A percentile compares a stretch with the other conserved stretches of the same genome.
Evolutionary conservation across 2,113 vertebrate species (phyloP).

Genomic region (Eleginops maclovinus): DNA sequence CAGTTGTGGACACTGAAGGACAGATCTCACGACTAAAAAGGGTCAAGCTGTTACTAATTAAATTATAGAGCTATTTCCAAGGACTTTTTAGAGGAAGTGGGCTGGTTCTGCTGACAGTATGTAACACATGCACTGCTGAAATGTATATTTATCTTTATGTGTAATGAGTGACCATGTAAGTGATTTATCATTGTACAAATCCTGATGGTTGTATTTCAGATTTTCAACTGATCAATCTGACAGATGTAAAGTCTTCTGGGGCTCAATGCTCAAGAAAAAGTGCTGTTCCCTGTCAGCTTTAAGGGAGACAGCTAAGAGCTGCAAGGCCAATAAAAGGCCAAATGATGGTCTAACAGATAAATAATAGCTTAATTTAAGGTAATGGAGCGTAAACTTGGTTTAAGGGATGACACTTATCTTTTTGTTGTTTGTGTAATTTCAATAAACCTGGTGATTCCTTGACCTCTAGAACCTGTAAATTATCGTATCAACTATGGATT

Average conservation of each 20-base stretch:
- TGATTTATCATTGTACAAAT: conserved; percentile 53
- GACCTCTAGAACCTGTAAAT: no score
- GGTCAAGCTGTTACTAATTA: conserved; percentile 49
- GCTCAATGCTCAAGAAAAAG: conserved; percentile 7
- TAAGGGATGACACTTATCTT: not conserved
- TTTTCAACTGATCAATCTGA: conserved; percentile 61
- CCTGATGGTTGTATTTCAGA: conserved; percentile 53
- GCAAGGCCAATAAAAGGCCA: not conserved
- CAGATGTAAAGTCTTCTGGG: conserved; percentile 30
- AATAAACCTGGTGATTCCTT: no score
- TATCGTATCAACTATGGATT: no score
- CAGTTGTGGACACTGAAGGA: conserved; percentile 2
- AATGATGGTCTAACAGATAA: not conserved
- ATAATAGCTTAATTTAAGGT: not conserved
- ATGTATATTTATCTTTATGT: conserved; percentile 70
- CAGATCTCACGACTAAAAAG: conserved; percentile 10
- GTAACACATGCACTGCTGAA: conserved; percentile 38
- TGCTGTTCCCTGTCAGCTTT: conserved; percentile 56
- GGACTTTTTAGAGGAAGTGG: conserved; percentile 33
- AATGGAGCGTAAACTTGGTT: not conserved
- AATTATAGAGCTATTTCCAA: not conserved
- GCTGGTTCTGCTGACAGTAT: conserved; percentile 29
- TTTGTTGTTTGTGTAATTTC: not conserved
- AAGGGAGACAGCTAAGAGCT: conserved; percentile 22
- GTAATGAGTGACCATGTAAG: conserved; percentile 30